These are phyloP conservation scores for Serilophus lunatus DNA, from an alignment of 2,113 vertebrate species.

Conservation along the genomic window DNA sequence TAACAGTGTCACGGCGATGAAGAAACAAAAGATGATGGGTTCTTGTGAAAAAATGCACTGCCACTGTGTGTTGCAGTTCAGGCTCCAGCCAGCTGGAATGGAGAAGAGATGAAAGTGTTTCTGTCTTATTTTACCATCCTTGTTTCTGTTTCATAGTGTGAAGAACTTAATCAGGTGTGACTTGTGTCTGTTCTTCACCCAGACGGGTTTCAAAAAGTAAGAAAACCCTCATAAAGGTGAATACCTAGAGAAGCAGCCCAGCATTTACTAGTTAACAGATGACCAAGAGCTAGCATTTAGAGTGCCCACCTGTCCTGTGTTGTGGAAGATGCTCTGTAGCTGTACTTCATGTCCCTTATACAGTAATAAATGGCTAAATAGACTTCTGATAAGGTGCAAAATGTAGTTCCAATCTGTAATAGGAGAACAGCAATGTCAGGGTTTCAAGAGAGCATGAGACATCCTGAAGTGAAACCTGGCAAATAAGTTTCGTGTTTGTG, in stretches of 20 bases:
- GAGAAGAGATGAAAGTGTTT: background rate
- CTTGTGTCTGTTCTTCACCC: background rate
- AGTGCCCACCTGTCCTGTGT: background rate
- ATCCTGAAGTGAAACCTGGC: background rate
- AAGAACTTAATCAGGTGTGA: background rate
- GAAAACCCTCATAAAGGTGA: background rate
- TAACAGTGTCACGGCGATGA: background rate
- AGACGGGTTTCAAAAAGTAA: background rate
- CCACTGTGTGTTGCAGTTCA: background rate
- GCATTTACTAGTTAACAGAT: background rate
- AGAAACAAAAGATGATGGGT: background rate
- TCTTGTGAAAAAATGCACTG: background rate
- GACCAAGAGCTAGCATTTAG: background rate
- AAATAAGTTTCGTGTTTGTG: background rate
- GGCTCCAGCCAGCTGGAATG: background rate
- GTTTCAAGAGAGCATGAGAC: background rate
- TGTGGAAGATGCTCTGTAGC: background rate
- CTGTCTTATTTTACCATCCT: background rate
- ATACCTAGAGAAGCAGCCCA: background rate
- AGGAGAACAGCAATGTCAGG: background rate
- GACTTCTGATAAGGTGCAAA: background rate
- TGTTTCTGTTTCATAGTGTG: background rate
- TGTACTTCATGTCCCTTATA: background rate
- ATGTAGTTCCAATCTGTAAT: background rate
- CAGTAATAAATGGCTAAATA: background rate